phyloP scores from a whole-genome alignment of 1,140 invertebrate genomes.

The Diorhabda elongata region DNA sequence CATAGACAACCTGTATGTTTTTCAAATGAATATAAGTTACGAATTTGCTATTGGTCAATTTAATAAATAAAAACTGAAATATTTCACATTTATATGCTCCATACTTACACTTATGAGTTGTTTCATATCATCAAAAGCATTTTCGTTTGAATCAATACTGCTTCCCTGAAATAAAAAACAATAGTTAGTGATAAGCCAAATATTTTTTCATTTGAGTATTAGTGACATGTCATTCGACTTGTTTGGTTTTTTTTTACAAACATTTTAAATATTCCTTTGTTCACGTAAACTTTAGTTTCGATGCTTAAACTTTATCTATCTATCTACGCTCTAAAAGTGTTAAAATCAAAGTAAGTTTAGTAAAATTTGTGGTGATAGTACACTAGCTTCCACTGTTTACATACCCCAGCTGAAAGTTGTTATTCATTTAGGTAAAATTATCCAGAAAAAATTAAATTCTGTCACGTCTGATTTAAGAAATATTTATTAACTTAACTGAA shows the following conservation, averaged over 20 bases:
- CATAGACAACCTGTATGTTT: too few relatives aligned
- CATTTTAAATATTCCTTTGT: background rate
- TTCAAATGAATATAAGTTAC: too few relatives aligned
- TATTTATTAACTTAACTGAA: too few relatives aligned
- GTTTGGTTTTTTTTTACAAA: background rate
- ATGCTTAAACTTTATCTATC: slow-evolving; percentile 1
- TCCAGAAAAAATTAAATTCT: too few relatives aligned
- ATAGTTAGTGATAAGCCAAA: slow-evolving; percentile 1
- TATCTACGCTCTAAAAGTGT: background rate
- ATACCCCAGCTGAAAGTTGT: background rate
- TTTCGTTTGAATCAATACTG: slow-evolving; percentile 53
- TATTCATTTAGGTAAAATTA: too few relatives aligned
- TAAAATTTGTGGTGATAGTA: background rate
- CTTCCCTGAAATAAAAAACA: slow-evolving; percentile 44
- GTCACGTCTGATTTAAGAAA: too few relatives aligned
- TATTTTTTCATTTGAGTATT: background rate
- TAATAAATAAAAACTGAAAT: too few relatives aligned
- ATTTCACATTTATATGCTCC: too few relatives aligned
- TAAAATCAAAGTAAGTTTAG: too few relatives aligned
- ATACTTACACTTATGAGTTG: slow-evolving; percentile 52
- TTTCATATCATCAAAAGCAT: slow-evolving; percentile 56
- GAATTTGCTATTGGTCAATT: too few relatives aligned
- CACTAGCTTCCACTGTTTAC: background rate
- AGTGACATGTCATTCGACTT: background rate
- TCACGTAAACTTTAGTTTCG: background rate